phyloP scores from a whole-genome alignment of 2,888 invertebrate species.

The Brenthis hecate region DNA sequence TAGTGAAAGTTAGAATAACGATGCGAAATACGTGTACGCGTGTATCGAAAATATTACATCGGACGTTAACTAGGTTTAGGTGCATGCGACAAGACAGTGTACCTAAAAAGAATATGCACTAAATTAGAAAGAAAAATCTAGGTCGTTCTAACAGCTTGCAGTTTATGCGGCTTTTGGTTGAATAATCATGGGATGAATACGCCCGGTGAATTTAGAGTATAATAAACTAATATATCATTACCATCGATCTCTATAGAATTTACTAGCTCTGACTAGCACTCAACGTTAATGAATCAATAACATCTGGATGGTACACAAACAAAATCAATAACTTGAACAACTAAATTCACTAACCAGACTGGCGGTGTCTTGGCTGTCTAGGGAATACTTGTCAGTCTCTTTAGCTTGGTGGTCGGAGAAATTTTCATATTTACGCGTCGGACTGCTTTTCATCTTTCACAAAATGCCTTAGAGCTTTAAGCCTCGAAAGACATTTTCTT shows the following conservation, averaged over 20 bases:
- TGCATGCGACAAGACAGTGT: slow-evolving; percentile 16
- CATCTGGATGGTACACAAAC: slow-evolving; percentile 67
- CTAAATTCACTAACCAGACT: slow-evolving; percentile 71
- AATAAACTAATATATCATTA: slow-evolving; percentile 9
- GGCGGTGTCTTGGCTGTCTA: slow-evolving; percentile 80
- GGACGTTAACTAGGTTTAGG: slow-evolving; percentile 2
- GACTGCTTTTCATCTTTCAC: slow-evolving; percentile 80
- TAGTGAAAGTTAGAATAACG: slow-evolving; percentile 42
- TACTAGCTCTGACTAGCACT: slow-evolving; percentile 43
- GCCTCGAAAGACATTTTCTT: slow-evolving; percentile 71
- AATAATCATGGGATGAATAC: slow-evolving; percentile 1
- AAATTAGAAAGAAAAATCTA: slow-evolving; percentile 51
- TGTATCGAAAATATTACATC: slow-evolving; percentile 13
- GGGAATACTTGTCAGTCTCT: slow-evolving; percentile 76
- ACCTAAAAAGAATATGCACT: slow-evolving; percentile 24
- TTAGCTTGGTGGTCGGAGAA: slow-evolving; percentile 75
- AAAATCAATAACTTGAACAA: slow-evolving; percentile 76
- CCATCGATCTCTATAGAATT: slow-evolving; percentile 10
- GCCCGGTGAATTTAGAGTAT: slow-evolving; percentile 4
- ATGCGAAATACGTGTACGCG: slow-evolving; percentile 25
- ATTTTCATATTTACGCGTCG: slow-evolving; percentile 78
- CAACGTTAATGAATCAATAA: slow-evolving; percentile 68
- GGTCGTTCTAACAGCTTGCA: slow-evolving; percentile 44
- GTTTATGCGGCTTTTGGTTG: slow-evolving; percentile 2
- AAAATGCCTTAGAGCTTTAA: slow-evolving; percentile 61